Conservation (phyloP, 2,113 vertebrate genomes). For the Paradisaea rubra region DNA sequence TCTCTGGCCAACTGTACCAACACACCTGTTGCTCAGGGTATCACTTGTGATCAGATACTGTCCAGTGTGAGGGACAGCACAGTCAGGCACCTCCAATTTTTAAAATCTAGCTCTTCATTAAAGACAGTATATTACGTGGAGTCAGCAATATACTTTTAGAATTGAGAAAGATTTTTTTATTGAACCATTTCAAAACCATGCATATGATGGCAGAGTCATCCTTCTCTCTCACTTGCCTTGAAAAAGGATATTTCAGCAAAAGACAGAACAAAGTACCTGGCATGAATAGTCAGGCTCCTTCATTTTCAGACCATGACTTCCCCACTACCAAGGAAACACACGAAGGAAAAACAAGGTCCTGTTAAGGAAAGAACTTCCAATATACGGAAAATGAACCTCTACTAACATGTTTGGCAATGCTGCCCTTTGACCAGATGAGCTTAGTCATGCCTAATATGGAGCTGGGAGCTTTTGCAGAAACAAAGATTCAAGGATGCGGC, state of each 20-base stretch:
- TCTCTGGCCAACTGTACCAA: neutral
- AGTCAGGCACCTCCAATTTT: neutral
- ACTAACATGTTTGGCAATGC: neutral
- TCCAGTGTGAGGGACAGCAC: neutral
- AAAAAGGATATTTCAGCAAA: neutral
- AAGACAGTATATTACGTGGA: neutral
- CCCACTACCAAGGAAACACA: neutral
- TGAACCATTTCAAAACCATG: neutral
- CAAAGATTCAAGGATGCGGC: neutral
- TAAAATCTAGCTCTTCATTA: neutral
- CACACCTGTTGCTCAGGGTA: neutral
- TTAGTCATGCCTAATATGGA: neutral
- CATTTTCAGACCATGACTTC: rapidly evolving
- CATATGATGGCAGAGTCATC: neutral
- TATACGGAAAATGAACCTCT: neutral
- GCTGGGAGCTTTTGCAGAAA: neutral
- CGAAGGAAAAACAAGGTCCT: neutral
- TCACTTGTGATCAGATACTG: neutral
- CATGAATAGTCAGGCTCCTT: neutral
- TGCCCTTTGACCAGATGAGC: neutral
- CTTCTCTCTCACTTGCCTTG: neutral
- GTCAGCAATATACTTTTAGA: neutral
- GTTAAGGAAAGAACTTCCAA: neutral
- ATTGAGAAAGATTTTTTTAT: neutral
- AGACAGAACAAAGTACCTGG: neutral